Conservation (phyloP, 2,797 vertebrate species). For the Ictinia mississippiensis region DNA sequence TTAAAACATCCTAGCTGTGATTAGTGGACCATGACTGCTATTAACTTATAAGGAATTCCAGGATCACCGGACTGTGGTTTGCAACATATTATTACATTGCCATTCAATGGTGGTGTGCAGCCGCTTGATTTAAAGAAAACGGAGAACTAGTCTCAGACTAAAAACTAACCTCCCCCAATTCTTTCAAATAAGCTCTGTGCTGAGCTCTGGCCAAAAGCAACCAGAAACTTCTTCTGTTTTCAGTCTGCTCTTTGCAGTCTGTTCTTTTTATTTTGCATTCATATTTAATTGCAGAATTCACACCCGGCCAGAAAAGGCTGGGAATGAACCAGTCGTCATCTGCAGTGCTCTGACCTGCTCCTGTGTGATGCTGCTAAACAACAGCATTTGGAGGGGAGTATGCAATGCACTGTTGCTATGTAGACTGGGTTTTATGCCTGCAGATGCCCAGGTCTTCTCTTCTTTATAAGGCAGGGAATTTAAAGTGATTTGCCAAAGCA, state of each 20-base stretch:
- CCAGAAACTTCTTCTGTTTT: constrained; percentile 20
- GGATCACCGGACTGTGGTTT: constrained; percentile 40
- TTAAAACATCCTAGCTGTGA: constrained; percentile 41
- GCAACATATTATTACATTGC: constrained; percentile 28
- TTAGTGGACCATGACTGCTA: constrained; percentile 46
- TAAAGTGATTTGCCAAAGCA: neutral
- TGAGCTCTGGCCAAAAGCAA: constrained; percentile 15
- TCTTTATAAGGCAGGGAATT: neutral
- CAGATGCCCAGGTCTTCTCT: neutral
- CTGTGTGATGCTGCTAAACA: neutral
- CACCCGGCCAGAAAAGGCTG: neutral
- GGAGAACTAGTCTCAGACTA: neutral
- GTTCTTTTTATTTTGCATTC: constrained; percentile 45
- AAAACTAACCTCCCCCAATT: neutral
- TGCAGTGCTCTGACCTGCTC: neutral
- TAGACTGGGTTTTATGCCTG: neutral
- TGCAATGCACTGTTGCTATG: neutral
- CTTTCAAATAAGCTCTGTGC: neutral
- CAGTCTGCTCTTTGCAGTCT: constrained; percentile 39
- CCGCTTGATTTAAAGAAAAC: neutral
- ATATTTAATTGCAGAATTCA: constrained; percentile 41
- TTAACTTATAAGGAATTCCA: constrained; percentile 52
- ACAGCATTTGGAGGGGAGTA: neutral
- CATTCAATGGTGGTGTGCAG: neutral
- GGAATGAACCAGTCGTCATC: neutral